These are phyloP conservation scores for Ellobium chinense DNA, from an alignment of 2,888 invertebrate species.

Conservation along the genomic window DNA sequence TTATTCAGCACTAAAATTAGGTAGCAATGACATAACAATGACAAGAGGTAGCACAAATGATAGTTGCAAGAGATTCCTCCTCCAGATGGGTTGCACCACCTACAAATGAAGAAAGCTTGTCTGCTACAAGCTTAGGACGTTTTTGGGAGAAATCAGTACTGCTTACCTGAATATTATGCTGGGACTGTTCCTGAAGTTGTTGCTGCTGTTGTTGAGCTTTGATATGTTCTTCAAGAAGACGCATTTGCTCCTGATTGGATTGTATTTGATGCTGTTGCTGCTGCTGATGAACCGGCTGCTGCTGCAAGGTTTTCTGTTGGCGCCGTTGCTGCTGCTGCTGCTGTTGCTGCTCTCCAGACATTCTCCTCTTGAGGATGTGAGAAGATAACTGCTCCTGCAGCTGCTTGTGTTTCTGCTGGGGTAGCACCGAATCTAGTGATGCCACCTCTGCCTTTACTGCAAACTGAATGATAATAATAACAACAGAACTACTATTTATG, in stretches of 20 bases:
- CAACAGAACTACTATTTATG: too few relatives aligned
- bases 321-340: constrained; percentile 23
- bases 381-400: constrained; percentile 52
- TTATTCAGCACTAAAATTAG: too few relatives aligned
- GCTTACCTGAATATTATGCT: constrained; percentile 43
- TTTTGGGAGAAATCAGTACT: too few relatives aligned
- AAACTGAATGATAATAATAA: neutral
- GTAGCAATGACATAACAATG: too few relatives aligned
- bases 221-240: constrained; percentile 49
- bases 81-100: too few relatives aligned
- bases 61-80: too few relatives aligned
- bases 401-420: constrained; percentile 49
- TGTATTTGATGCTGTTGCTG: constrained; percentile 54
- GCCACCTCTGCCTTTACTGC: neutral
- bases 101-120: too few relatives aligned
- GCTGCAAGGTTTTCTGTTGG: constrained; percentile 37
- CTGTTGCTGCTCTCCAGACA: constrained; percentile 39
- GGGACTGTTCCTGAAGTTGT: constrained; percentile 43
- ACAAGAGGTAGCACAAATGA: too few relatives aligned
- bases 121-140: too few relatives aligned
- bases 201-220: constrained; percentile 48
- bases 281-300: constrained; percentile 40
- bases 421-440: neutral
- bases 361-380: constrained; percentile 42
- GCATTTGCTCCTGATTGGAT: constrained; percentile 51